Percentiles rank a stretch among this genome's conserved stretches.
phyloP scores from a whole-genome alignment of 2,888 invertebrate species.

The Noctua fimbriata region DNA sequence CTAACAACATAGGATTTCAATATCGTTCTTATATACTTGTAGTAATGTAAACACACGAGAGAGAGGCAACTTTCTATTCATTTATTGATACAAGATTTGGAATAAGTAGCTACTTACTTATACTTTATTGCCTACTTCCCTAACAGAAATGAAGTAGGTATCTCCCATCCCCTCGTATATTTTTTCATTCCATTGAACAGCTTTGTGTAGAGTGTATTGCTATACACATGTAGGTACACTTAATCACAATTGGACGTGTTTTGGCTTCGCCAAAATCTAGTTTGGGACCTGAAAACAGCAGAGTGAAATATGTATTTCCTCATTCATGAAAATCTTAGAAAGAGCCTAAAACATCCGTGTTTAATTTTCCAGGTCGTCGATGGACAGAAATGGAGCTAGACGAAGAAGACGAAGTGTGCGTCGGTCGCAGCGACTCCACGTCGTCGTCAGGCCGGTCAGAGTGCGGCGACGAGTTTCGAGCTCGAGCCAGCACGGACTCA shows the following conservation, averaged over 20 bases:
- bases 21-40: neutral
- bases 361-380: constrained; percentile 86
- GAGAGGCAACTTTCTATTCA: constrained; percentile 12
- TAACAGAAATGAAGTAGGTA: constrained; percentile 13
- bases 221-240: neutral
- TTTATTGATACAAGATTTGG: constrained; percentile 31
- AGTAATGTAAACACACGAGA: constrained; percentile 22
- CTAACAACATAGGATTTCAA: neutral
- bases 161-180: neutral
- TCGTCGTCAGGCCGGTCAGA: constrained; percentile 83
- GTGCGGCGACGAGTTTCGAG: constrained; percentile 91
- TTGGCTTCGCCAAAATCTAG: neutral
- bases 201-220: neutral
- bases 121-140: constrained; percentile 22
- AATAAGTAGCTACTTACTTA: constrained; percentile 14
- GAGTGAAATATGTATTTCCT: neutral
- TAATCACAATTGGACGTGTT: neutral
- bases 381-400: constrained; percentile 92
- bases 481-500: constrained; percentile 94
- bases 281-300: neutral
- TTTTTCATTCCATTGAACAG: constrained; percentile 24
- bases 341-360: neutral
- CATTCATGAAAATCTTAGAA: neutral
- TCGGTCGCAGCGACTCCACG: constrained; percentile 81
- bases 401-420: constrained; percentile 90